These are phyloP conservation scores for Xiphias gladius DNA, from an alignment of 2,113 vertebrate genomes.

Conservation along the genomic window DNA sequence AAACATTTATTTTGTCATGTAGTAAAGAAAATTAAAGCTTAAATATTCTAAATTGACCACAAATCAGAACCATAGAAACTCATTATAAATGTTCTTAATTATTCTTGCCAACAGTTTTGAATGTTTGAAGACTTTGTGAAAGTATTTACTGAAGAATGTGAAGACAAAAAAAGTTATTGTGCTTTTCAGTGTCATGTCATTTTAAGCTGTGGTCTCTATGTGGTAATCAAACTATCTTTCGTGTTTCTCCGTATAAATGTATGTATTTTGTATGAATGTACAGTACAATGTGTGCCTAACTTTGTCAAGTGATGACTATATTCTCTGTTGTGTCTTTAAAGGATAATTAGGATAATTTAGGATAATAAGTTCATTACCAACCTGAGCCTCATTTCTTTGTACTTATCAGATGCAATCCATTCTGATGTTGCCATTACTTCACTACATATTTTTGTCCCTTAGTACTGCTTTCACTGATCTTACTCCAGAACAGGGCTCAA, in stretches of 20 bases:
- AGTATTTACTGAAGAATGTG: constrained; percentile 76
- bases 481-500: not conserved
- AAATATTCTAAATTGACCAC: not conserved
- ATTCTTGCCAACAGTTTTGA: constrained; percentile 50
- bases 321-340: constrained; percentile 47
- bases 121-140: constrained; percentile 79
- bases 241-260: constrained; percentile 46
- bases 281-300: constrained; percentile 67
- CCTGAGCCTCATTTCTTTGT: constrained; percentile 17
- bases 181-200: constrained; percentile 35
- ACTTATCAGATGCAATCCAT: not conserved
- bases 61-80: not conserved
- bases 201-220: constrained; percentile 14
- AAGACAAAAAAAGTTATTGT: constrained; percentile 35
- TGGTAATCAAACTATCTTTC: constrained; percentile 19
- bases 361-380: constrained; percentile 20
- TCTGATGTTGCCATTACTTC: not conserved
- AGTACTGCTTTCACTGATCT: not conserved
- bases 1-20: not conserved
- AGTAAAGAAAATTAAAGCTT: not conserved
- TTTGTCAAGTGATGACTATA: constrained; percentile 37
- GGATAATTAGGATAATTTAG: not conserved
- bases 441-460: not conserved
- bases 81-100: constrained; percentile 17
- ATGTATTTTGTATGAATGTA: constrained; percentile 65